Evolutionary conservation across 2,113 vertebrate species (phyloP).

Genomic region (Australoheros scitulus): DNA sequence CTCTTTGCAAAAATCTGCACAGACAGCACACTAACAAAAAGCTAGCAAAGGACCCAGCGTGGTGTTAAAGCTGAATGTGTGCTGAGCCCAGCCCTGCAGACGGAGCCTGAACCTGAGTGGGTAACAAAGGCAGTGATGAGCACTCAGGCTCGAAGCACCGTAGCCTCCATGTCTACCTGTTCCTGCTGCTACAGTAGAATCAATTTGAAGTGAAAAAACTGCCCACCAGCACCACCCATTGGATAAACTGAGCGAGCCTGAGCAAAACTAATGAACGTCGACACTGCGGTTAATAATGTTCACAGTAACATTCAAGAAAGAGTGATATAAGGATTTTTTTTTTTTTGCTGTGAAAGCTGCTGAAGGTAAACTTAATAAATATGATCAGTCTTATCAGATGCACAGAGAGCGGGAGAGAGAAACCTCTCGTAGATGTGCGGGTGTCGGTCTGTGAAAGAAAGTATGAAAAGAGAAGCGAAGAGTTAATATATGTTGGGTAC

Average conservation of each 20-base stretch:
- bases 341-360: neutral
- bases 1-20: no score
- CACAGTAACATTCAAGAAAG: neutral
- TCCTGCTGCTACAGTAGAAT: no score
- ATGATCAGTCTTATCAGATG: neutral
- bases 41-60: neutral
- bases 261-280: neutral
- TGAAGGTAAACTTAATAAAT: neutral
- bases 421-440: neutral
- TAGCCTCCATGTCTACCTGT: no score
- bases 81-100: neutral
- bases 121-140: no score
- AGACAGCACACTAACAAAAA: neutral
- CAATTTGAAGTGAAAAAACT: neutral
- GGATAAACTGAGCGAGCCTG: neutral
- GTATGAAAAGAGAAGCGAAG: constrained; percentile 25
- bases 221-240: neutral
- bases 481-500: constrained; percentile 32
- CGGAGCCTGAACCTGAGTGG: neutral
- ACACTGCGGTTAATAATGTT: neutral
- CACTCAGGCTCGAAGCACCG: no score
- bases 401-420: neutral
- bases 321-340: neutral
- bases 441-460: constrained; percentile 5
- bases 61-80: neutral